phyloP scores from a whole-genome alignment of 2,797 vertebrate species.

The Gastrophryne carolinensis region DNA sequence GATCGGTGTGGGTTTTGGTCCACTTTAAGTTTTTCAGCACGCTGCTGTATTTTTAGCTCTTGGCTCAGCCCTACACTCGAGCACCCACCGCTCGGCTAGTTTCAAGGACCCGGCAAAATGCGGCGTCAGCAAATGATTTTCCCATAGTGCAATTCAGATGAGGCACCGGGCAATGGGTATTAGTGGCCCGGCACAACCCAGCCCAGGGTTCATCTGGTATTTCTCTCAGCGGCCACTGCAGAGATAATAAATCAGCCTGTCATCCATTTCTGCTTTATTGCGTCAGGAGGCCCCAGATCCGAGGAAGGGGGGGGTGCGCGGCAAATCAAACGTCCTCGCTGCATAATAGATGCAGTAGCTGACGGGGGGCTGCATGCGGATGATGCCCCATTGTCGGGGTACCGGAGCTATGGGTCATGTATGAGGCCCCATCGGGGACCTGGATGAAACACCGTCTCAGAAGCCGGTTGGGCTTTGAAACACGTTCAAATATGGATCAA shows the following conservation, averaged over 20 bases:
- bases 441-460: too few relatives aligned
- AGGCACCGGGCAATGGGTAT: not conserved
- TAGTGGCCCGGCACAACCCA: not conserved
- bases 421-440: too few relatives aligned
- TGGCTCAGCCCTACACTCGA: too few relatives aligned
- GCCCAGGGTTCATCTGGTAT: not conserved
- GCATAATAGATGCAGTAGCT: slow-evolving; percentile 9
- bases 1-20: too few relatives aligned
- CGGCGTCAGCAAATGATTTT: not conserved
- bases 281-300: not conserved
- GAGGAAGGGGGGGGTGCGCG: not conserved
- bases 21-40: too few relatives aligned
- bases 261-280: not conserved
- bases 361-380: not conserved
- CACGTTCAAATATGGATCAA: too few relatives aligned
- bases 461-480: too few relatives aligned
- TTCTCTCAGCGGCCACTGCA: not conserved
- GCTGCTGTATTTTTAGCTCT: too few relatives aligned
- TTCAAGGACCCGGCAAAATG: not conserved
- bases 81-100: too few relatives aligned
- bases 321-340: slow-evolving; percentile 2
- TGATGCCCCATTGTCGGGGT: not conserved
- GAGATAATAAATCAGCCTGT: slow-evolving; percentile 10
- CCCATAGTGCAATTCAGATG: not conserved
- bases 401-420: too few relatives aligned